Base-by-base conservation (phyloP, 1,140 invertebrate species). In the Nephotettix cincticeps region DNA sequence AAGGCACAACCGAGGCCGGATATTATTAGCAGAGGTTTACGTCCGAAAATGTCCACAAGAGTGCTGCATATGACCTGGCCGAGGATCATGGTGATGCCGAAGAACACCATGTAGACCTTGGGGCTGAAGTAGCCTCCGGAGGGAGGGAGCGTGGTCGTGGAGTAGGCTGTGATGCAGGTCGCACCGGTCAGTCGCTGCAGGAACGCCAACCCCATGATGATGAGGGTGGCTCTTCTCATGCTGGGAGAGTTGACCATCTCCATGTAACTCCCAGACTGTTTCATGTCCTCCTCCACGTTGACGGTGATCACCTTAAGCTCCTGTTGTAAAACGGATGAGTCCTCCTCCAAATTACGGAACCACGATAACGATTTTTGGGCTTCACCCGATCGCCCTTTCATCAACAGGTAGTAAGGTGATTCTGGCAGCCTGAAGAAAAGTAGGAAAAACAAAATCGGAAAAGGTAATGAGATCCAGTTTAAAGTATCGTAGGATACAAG, bases 341-440 rank as follows among this genome's bases (percentile, higher is more conserved):
- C 71, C 3, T 36, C 21, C 13, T 67, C 86, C 9, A 40, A 19
- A 32, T 65, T 65, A 1, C 94, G 83, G 0, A 96, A 81, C 73
- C 85, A 90, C 68, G 85, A 83, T 68, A 96, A 79, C 4, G 90
- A 82, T 1, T 83, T 76, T 0, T 86, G 77, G 0, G 92, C 93
- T 1, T 88, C 86, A 6, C 84, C 79, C 29, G 83, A 83, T 17
- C 86, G 82, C 77, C 85, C 83, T 76, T 86, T 86, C 1, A 81
- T 79, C 0, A 92, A 80, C 36, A 89, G 81, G 72, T 86, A 92
- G 66, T 88, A 88, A 0, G 94, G 94, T 36, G 91, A 91, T 77
- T 96, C 94, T 0, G 93, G 93, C 82, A 94, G 89, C 54, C 88
- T 86, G 6, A 86, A 66, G 81, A 91, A 91, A 75, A 89, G 88